phyloP scores from a whole-genome alignment of 2,888 invertebrate genomes.

The Rhagium mordax region DNA sequence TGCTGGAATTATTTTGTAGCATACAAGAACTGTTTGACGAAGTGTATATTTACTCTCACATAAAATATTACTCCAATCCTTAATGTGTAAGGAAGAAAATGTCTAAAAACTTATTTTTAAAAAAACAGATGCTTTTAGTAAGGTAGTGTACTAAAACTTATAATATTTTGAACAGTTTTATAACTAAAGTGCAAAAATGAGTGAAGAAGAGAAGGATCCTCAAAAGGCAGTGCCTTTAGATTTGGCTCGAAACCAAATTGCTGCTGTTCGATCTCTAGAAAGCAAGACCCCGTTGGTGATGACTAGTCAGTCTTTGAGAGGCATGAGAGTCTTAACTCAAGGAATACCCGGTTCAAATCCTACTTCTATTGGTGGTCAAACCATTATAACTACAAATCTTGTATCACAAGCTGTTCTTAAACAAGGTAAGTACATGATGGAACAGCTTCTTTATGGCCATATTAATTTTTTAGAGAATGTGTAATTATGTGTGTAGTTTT shows the following conservation, averaged over 20 bases:
- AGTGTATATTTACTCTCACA: neutral
- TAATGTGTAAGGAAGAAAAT: neutral
- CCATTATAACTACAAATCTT: conserved; percentile 69
- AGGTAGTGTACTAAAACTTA: conserved; percentile 36
- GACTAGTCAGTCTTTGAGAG: conserved; percentile 66
- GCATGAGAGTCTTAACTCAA: conserved; percentile 67
- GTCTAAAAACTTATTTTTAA: conserved; percentile 25
- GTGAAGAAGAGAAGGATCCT: conserved; percentile 74
- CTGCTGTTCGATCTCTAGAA: conserved; percentile 71
- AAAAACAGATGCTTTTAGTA: conserved; percentile 47
- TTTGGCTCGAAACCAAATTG: conserved; percentile 72
- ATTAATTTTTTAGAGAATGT: too few species aligned
- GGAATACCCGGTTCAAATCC: conserved; percentile 62
- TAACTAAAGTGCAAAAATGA: conserved; percentile 60
- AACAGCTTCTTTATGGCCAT: too few species aligned
- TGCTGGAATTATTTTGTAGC: conserved; percentile 14
- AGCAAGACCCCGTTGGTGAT: conserved; percentile 65
- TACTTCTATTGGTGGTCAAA: conserved; percentile 62
- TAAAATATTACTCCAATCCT: neutral
- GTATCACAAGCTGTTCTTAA: conserved; percentile 73
- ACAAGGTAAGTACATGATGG: conserved; percentile 67
- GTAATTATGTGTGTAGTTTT: too few species aligned
- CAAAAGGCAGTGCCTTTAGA: conserved; percentile 74
- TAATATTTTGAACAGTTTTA: conserved; percentile 29
- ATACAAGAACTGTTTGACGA: neutral